Evolutionary conservation across 2,888 invertebrate genomes (phyloP), one percentile per base, ranked within the genome.

Genomic region (Rhabditoides inermis): DNA sequence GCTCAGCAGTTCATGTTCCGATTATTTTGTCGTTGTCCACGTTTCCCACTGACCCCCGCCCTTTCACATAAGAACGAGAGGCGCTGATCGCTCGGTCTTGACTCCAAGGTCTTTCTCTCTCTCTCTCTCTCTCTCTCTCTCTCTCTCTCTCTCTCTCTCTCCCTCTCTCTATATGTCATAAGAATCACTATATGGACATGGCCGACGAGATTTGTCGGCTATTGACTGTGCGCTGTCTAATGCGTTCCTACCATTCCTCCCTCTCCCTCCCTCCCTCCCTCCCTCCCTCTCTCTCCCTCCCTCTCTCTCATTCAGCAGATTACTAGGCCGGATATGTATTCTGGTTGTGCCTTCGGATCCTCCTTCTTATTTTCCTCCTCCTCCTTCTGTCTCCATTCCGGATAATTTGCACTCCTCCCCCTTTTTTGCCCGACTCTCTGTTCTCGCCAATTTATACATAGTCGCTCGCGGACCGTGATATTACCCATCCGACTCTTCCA

Each of bases 11-110:
- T 41, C 47, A 44, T 48, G 48, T 53, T 45, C 49, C 49, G 48
- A 53, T 53, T 49, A 37, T 40, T 49, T 50, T 54, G 54, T 54
- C 54, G 50, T 49, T 49, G 46, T 49, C 49, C 49, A 49, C 53
- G 45, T 49, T 45, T 49, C 45, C n/a, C 41, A 49, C 45, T 40
- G 28, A 27, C 36, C 26, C 23, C 47, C 26, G 2, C 20, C 28
- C 53, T 54, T 49, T 54, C 54, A 54, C 41, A 49, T 49, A n/a
- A n/a, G n/a, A n/a, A n/a, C n/a, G n/a, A n/a, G n/a, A n/a, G n/a
- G n/a, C n/a, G n/a, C n/a, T n/a, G 40, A 40, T 49, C 49, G 40
- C 40, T 20, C 32, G 27, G 26, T 42, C 35, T 36, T 40, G 30
- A 44, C 45, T 48, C 32, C 37, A 48, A 47, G 53, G 35, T 35